A percentile compares a stretch with the other conserved stretches of the same genome.
These are phyloP conservation scores for Carassius auratus DNA, from an alignment of 2,113 vertebrate species.

Conservation along the genomic window DNA sequence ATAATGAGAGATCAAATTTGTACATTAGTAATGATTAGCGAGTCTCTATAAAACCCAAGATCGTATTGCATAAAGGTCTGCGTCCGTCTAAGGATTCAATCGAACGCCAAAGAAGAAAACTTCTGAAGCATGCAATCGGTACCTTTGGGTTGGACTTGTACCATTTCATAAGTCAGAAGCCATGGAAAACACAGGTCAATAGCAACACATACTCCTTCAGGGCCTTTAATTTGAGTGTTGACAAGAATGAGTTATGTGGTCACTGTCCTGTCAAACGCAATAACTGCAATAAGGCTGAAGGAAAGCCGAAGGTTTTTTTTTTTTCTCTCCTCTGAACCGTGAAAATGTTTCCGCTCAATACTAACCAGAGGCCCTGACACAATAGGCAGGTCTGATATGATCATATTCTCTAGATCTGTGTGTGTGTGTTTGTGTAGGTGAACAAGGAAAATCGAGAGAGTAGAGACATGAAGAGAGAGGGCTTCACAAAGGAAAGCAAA, in stretches of 20 bases:
- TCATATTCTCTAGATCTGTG: slow-evolving; percentile 10
- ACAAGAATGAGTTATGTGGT: slow-evolving; percentile 72
- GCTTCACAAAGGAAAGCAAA: slow-evolving; percentile 41
- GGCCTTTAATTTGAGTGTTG: slow-evolving; percentile 66
- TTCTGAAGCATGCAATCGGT: slow-evolving; percentile 13
- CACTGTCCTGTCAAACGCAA: slow-evolving; percentile 72
- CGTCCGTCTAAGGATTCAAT: not conserved
- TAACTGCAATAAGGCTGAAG: slow-evolving; percentile 61
- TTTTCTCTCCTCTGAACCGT: slow-evolving; percentile 39
- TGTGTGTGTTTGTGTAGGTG: not conserved
- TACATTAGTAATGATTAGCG: slow-evolving; percentile 64
- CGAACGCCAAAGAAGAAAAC: not conserved
- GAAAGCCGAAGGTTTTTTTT: slow-evolving; percentile 58
- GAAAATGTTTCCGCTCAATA: slow-evolving; percentile 56
- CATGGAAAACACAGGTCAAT: slow-evolving; percentile 56
- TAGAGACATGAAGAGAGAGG: not conserved
- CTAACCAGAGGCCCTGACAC: slow-evolving; percentile 56
- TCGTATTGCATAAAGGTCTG: not conserved
- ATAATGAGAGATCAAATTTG: slow-evolving; percentile 68
- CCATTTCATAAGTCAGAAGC: slow-evolving; percentile 48
- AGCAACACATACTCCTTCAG: slow-evolving; percentile 53
- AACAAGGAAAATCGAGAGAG: not conserved
- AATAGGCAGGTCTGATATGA: slow-evolving; percentile 56
- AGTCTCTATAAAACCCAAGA: slow-evolving; percentile 49
- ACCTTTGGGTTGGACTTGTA: slow-evolving; percentile 45